Conservation (phyloP, 2,888 invertebrate species). For the Netelia virgata region DNA sequence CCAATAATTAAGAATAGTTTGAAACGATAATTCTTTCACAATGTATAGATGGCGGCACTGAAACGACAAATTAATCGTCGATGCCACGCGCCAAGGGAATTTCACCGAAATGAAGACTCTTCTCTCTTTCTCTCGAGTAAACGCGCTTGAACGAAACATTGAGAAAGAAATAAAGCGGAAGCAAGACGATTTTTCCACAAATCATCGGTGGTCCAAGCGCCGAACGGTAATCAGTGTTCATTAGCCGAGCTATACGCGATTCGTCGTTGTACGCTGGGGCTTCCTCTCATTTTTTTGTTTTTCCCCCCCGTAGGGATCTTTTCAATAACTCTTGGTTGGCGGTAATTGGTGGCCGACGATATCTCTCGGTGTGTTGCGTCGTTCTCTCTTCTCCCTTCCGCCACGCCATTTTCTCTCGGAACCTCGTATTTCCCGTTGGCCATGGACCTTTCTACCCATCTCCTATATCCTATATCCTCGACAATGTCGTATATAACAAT, state of each 20-base stretch:
- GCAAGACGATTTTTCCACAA: constrained; percentile 74
- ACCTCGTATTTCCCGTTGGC: constrained; percentile 72
- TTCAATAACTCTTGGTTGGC: constrained; percentile 84
- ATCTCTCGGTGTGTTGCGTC: constrained; percentile 74
- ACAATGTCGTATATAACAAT: constrained; percentile 84
- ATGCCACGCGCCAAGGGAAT: neutral
- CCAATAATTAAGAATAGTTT: neutral
- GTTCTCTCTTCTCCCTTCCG: constrained; percentile 53
- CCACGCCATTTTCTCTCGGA: constrained; percentile 64
- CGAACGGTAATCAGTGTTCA: constrained; percentile 84
- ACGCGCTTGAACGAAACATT: neutral
- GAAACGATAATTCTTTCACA: neutral
- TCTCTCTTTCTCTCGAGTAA: neutral
- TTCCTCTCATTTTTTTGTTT: constrained; percentile 65
- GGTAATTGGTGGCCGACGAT: constrained; percentile 81
- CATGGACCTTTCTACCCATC: constrained; percentile 49
- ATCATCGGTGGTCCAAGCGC: constrained; percentile 78
- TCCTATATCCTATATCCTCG: constrained; percentile 73
- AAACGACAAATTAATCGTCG: constrained; percentile 28
- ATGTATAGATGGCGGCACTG: neutral
- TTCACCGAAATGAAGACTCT: constrained; percentile 14
- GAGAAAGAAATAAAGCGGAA: constrained; percentile 7
- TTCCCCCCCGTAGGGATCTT: constrained; percentile 80
- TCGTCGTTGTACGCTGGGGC: constrained; percentile 71
- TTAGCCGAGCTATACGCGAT: constrained; percentile 79